Evolutionary conservation across 2,113 vertebrate species (phyloP), one percentile per base, ranked within the genome.

Genomic region (Eretmochelys imbricata): DNA sequence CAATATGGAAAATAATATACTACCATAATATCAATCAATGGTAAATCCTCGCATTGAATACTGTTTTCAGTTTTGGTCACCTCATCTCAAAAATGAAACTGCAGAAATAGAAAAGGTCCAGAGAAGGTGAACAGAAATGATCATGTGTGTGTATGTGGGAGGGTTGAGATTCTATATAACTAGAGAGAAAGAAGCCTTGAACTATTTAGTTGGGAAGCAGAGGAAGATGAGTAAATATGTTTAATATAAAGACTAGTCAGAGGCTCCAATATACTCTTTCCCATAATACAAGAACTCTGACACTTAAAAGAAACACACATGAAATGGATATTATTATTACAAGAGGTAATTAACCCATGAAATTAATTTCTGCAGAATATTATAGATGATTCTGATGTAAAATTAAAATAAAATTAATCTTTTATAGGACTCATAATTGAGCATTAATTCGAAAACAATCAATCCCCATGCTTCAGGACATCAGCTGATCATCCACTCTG

Each of bases 1-100:
- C 54, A 91, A 88, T 85, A 82, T 82, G 82, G 57, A 76, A 88
- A 91, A 91, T 54, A 82, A 76, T 88, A 85, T 62, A 65, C 53
- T 76, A 31, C 14, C 54, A 76, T 85, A 76, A 88, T 82, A 81
- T 91, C 80, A 81, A 78, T 82, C 81, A 38, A n/a, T 88, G 31
- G 59, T 81, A 88, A 85, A 31, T 25, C 10, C 55, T 48, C 53
- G 35, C 11, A 54, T 25, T 80, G 55, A 14, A 65, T 57, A 53
- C 3, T 10, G 6, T 72, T 90, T 91, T 90, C 4, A 2, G 35
- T 83, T 82, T 95, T 85, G 53, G 17, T 53, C 42, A 50, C 0
- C 0, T 80, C 29, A 54, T 92, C 91, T 85, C 6, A n/a, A 96
- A 94, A 90, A 69, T 35, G 31, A 80, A 59, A 80, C 7, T 49